A percentile compares a stretch with the other conserved stretches of the same genome.
These are phyloP conservation scores for Girardinus metallicus DNA, from an alignment of 2,797 vertebrate genomes.

Conservation along the genomic window DNA sequence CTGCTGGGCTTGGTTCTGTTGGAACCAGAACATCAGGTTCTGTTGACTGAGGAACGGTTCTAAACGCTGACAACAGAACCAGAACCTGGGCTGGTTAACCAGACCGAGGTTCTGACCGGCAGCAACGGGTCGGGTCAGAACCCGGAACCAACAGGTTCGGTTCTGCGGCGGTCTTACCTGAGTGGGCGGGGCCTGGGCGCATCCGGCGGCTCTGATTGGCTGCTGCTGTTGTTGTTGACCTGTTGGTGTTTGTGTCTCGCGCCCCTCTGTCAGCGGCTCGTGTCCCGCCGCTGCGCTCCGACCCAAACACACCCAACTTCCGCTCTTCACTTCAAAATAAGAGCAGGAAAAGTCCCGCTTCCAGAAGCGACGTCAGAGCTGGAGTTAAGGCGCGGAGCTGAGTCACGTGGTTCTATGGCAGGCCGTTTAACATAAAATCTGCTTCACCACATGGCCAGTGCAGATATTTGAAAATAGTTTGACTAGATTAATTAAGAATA, in stretches of 20 bases:
- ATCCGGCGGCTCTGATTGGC: constrained; percentile 20
- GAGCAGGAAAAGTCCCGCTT: neutral
- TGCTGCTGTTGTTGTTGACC: neutral
- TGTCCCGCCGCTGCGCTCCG: neutral
- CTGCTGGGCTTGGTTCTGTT: neutral
- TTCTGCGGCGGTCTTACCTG: constrained; percentile 22
- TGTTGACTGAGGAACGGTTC: neutral
- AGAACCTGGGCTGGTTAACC: neutral
- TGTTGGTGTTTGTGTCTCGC: neutral
- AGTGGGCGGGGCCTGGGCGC: constrained; percentile 48
- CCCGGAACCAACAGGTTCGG: neutral
- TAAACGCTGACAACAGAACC: neutral
- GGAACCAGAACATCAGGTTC: too few species aligned
- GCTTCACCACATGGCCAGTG: too few species aligned
- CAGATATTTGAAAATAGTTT: too few species aligned
- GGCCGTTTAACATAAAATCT: too few species aligned
- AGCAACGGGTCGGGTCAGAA: neutral
- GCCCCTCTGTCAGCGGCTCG: neutral
- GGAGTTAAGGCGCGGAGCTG: neutral
- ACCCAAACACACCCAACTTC: neutral
- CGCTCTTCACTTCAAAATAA: constrained; percentile 1
- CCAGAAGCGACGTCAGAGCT: constrained; percentile 1
- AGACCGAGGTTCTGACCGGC: neutral
- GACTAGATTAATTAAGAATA: too few species aligned
- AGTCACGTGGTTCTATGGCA: neutral